Base-by-base conservation (phyloP, 2,888 invertebrate genomes). In the Lasioglossum pauxillum region DNA sequence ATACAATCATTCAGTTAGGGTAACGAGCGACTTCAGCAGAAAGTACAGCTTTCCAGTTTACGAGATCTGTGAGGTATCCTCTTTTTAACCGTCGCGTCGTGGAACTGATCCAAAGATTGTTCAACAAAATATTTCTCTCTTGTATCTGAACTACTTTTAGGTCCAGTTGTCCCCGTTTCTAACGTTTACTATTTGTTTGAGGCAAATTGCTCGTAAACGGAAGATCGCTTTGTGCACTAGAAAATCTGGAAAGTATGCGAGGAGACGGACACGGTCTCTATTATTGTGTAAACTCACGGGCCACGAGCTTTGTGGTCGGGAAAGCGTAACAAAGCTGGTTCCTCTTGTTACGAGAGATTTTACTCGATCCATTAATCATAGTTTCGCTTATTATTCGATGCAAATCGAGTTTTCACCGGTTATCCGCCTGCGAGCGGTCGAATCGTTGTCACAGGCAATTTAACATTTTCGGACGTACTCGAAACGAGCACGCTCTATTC, bases 281-380 rank as follows among this genome's bases (percentile, higher is more conserved):
- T 69, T 71, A 41, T 41, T 41, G 14, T 41, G 71, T 41, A 71
- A 71, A 71, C 71, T 71, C 41, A n/a, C 71, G 41, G 41, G 12
- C 5, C 5, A 41, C n/a, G 71, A 41, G 71, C 71, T 71, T 71
- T 38, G 71, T 71, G 71, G n/a, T 41, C 14, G 41, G 41, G 71
- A 71, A 71, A 71, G 71, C 71, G 71, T 71, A 71, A 71, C 71
- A 71, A 71, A 71, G 71, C 71, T n/a, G 23, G 41, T 71, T 71
- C 14, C n/a, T 14, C n/a, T 71, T 71, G 38, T 71, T 41, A n/a
- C 38, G 5, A n/a, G 71, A 71, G 23, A 71, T 71, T 71, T 38
- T 41, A 41, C 23, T 23, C 41, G 41, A 71, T n/a, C 41, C 71
- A 71, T 71, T 71, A 41, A 71, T 71, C 71, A 71, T n/a, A 38